Base-by-base conservation (phyloP, 2,797 vertebrate species). In the Acanthurus leucopareius region DNA sequence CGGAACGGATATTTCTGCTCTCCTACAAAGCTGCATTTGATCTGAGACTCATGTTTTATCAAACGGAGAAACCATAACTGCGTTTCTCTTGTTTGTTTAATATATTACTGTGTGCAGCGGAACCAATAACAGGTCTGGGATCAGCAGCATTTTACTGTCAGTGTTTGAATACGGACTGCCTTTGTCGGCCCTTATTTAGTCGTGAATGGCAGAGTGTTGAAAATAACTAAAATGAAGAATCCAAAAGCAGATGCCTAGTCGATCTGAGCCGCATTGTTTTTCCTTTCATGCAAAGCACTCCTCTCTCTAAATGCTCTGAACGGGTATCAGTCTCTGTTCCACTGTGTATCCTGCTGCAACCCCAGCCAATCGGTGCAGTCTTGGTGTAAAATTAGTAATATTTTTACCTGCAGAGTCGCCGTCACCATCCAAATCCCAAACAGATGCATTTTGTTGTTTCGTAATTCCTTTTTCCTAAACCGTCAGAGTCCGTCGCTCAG, bases 361-460 rank as follows among this genome's bases (percentile, higher is more conserved):
- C 52, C 53, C 52, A 25, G 20, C 28, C 45, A 45, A 8, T 45
- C 14, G n/a, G 5, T 59, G 60, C 14, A 15, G 5, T 8, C 19
- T 62, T 57, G 5, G 10, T 51, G 49, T 8, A 22, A 15, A 35
- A 62, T 14, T 35, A 3, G 14, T 32, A 59, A 82, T 44, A 62
- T 61, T 67, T 69, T 86, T 88, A 91, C 89, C 89, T 89, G 77
- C 82, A 88, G 54, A 54, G 87, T 40, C n/a, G 72, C 80, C 80
- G 81, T 63, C 74, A 84, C 42, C 71, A 73, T 75, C 87, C 80
- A 87, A 6, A 77, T 61, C 52, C 76, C 65, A 4, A 20, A 16
- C 15, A 60, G 51, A 79, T 48, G 64, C 89, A 91, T 91, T 28
- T 57, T 84, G 9, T 7, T 10, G 35, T 17, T 14, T 7, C 11